Percentiles rank a stretch among this genome's conserved stretches.
Evolutionary conservation across 37 sponge, comb jelly and placozoan genomes (phyloP).

Genomic region (Ianthella basta): DNA sequence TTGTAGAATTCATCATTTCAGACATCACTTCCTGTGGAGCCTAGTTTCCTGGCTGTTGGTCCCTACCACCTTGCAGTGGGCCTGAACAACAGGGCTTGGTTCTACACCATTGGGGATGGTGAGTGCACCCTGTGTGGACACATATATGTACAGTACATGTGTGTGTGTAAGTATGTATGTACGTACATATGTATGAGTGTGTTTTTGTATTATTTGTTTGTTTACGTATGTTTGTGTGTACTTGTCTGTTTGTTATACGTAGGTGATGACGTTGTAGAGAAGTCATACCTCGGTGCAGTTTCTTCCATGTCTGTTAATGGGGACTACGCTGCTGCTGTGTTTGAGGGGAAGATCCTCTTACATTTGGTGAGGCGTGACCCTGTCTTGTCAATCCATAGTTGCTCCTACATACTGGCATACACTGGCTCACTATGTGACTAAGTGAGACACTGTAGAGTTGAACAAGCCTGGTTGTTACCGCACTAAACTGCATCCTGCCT

Average conservation of each 20-base stretch:
- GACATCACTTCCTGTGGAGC: slow-evolving; percentile 71
- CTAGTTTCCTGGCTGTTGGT: slow-evolving; percentile 85
- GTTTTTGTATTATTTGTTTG: background rate
- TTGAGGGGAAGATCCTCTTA: slow-evolving; percentile 81
- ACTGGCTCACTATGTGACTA: no score
- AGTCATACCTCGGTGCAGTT: slow-evolving; percentile 84
- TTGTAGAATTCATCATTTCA: slow-evolving; percentile 63
- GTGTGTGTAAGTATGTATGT: background rate
- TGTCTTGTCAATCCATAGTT: background rate
- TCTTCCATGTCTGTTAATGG: slow-evolving; percentile 66
- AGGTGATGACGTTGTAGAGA: slow-evolving; percentile 58
- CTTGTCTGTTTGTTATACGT: background rate
- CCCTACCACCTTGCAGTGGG: slow-evolving; percentile 93
- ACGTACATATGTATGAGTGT: background rate
- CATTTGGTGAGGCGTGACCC: slow-evolving; percentile 66
- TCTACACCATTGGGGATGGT: slow-evolving; percentile 67
- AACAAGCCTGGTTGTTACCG: no score
- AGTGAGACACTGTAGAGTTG: no score
- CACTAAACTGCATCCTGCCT: no score
- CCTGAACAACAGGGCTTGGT: slow-evolving; percentile 94
- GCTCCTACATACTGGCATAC: no score
- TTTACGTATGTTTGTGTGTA: background rate
- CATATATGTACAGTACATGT: background rate
- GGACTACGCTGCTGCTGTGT: slow-evolving; percentile 86
- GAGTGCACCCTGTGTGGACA: slow-evolving; percentile 3